Percentiles rank a stretch among this genome's conserved stretches.
phyloP scores from a whole-genome alignment of 2,888 invertebrate genomes.

The Volucella zonaria region DNA sequence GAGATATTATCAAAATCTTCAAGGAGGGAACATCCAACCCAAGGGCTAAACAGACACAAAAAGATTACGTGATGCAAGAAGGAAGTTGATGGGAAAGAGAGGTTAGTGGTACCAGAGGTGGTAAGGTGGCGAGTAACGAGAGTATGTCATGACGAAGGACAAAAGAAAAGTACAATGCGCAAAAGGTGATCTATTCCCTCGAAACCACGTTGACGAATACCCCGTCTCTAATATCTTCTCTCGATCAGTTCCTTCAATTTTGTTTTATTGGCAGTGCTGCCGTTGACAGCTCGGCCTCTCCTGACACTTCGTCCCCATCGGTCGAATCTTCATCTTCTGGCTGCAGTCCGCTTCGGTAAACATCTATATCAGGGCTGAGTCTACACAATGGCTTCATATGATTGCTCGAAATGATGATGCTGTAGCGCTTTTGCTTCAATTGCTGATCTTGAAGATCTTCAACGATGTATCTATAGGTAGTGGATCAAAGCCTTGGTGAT shows the following conservation, averaged over 20 bases:
- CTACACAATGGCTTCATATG: constrained; percentile 50
- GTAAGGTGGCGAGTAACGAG: too few species aligned
- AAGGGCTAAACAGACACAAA: too few species aligned
- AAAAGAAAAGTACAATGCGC: too few species aligned
- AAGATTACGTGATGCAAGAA: too few species aligned
- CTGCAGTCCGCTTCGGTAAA: background rate
- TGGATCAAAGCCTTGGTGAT: constrained; percentile 27
- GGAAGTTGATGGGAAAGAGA: too few species aligned
- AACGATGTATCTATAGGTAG: constrained; percentile 41
- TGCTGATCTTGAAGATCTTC: constrained; percentile 45
- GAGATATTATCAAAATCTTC: too few species aligned
- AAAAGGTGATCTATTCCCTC: too few species aligned
- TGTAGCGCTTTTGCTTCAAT: constrained; percentile 30
- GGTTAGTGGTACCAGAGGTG: too few species aligned
- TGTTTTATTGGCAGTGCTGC: too few species aligned
- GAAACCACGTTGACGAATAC: background rate
- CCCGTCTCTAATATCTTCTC: background rate
- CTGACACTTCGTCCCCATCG: too few species aligned
- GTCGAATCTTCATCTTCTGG: background rate
- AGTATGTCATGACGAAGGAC: too few species aligned
- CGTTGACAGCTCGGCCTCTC: background rate
- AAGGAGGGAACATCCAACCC: too few species aligned
- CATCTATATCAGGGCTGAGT: constrained; percentile 8
- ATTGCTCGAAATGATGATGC: constrained; percentile 28
- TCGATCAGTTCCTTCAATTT: background rate